Base-by-base conservation (phyloP, 2,888 invertebrate genomes). In the Phortica magna region DNA sequence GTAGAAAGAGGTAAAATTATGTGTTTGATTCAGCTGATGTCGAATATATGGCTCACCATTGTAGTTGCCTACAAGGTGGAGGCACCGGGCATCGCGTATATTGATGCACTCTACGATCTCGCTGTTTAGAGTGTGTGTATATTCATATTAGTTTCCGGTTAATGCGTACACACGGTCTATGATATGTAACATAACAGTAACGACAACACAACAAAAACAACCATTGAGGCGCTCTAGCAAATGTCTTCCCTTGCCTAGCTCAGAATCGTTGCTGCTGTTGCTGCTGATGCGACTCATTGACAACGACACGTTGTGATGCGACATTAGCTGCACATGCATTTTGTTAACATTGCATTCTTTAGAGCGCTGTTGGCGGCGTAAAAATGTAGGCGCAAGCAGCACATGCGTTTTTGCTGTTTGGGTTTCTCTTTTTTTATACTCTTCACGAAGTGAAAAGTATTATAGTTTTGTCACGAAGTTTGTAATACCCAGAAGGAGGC, bases 381-480 rank as follows among this genome's bases (percentile, higher is more conserved):
- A 53, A 71, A 53, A 82, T 87, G 90, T 88, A 88, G 90, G 88
- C 90, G 82, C 87, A 85, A 83, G 68, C 73, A 64, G 75, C 81
- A 79, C 81, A 82, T 88, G 87, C 89, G 82, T 84, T 83, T 82
- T 22, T 43, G n/a, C 43, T 42, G 42, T 68, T 68, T 39, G 12
- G 43, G 43, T 43, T 22, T 67, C 42, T 9, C 48, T 12, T 48
- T 48, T 48, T 14, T n/a, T 61, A 61, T 19, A 19, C 17, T 12
- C n/a, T n/a, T n/a, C n/a, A n/a, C n/a, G n/a, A n/a, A n/a, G n/a
- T n/a, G n/a, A n/a, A n/a, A n/a, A n/a, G n/a, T n/a, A n/a, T n/a
- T n/a, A n/a, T n/a, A n/a, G n/a, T n/a, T n/a, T n/a, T n/a, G n/a
- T n/a, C n/a, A n/a, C n/a, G n/a, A n/a, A n/a, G n/a, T n/a, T n/a